phyloP scores from a whole-genome alignment of 2,888 invertebrate species.

The Eupsilia transversa region DNA sequence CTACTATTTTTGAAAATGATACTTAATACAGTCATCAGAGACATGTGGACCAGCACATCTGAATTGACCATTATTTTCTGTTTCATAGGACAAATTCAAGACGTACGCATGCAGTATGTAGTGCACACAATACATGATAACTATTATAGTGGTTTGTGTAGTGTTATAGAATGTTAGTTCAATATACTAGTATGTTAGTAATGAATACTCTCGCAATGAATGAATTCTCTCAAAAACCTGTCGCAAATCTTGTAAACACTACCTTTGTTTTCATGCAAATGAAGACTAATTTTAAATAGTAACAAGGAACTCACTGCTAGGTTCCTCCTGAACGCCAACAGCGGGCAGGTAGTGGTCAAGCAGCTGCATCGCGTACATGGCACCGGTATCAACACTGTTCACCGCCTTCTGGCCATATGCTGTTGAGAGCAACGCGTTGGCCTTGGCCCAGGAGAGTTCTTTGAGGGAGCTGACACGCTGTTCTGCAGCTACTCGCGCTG shows the following conservation, averaged over 20 bases:
- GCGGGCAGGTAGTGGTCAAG: conserved; percentile 93
- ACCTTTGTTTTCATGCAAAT: background rate
- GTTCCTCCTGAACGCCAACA: conserved; percentile 88
- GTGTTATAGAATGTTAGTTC: conserved; percentile 10
- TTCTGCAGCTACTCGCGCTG: conserved; percentile 87
- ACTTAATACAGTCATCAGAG: background rate
- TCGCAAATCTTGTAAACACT: background rate
- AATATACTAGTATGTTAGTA: background rate
- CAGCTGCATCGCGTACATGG: conserved; percentile 92
- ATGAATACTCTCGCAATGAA: background rate
- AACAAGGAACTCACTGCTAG: conserved; percentile 78
- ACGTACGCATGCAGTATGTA: background rate
- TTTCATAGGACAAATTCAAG: background rate
- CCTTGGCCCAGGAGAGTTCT: conserved; percentile 93
- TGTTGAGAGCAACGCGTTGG: conserved; percentile 93
- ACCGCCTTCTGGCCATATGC: conserved; percentile 93
- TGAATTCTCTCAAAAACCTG: background rate
- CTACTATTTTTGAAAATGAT: background rate
- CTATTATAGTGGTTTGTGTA: background rate
- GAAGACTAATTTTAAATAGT: background rate
- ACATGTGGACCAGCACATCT: background rate
- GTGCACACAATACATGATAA: too few relatives aligned
- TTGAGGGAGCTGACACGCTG: conserved; percentile 92
- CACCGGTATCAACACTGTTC: conserved; percentile 92
- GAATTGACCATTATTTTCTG: background rate